phyloP scores from a whole-genome alignment of 2,113 vertebrate genomes.

The Verasper variegatus region DNA sequence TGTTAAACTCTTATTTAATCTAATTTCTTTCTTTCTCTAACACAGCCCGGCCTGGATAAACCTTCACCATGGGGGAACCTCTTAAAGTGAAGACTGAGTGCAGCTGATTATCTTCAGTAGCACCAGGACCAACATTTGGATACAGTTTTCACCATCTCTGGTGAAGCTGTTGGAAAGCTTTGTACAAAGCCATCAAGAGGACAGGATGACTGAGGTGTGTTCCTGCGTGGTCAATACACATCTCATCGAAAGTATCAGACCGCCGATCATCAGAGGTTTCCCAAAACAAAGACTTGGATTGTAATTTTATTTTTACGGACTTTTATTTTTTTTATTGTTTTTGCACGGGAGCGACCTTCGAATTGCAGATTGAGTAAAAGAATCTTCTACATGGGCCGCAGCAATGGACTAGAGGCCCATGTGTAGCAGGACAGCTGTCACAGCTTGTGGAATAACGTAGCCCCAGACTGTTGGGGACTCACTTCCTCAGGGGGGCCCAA shows the following conservation, averaged over 20 bases:
- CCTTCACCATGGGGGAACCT: slow-evolving; percentile 43
- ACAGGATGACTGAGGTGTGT: slow-evolving; percentile 41
- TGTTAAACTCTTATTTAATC: not conserved
- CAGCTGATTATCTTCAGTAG: slow-evolving; percentile 21
- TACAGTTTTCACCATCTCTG: slow-evolving; percentile 3
- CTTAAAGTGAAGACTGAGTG: slow-evolving; percentile 29
- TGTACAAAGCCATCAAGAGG: not conserved
- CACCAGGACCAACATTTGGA: slow-evolving; percentile 32
- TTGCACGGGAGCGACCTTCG: not conserved
- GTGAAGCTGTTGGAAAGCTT: slow-evolving; percentile 18
- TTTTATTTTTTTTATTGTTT: not conserved
- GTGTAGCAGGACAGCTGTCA: slow-evolving; percentile 65
- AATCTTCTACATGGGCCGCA: slow-evolving; percentile 43
- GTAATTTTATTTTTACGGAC: slow-evolving; percentile 16
- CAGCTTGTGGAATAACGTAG: slow-evolving; percentile 74
- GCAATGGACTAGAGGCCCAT: slow-evolving; percentile 67
- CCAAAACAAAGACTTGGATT: slow-evolving; percentile 57
- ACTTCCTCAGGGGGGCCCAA: slow-evolving; percentile 6
- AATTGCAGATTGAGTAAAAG: slow-evolving; percentile 3
- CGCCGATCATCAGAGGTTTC: slow-evolving; percentile 26
- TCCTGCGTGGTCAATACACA: not conserved
- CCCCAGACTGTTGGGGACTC: slow-evolving; percentile 49
- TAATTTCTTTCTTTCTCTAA: slow-evolving; percentile 28
- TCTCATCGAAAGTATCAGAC: slow-evolving; percentile 28
- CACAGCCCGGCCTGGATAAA: slow-evolving; percentile 48